Evolutionary conservation across 2,113 vertebrate species (phyloP), one percentile per base, ranked within the genome.

Genomic region (Diadophis punctatus): DNA sequence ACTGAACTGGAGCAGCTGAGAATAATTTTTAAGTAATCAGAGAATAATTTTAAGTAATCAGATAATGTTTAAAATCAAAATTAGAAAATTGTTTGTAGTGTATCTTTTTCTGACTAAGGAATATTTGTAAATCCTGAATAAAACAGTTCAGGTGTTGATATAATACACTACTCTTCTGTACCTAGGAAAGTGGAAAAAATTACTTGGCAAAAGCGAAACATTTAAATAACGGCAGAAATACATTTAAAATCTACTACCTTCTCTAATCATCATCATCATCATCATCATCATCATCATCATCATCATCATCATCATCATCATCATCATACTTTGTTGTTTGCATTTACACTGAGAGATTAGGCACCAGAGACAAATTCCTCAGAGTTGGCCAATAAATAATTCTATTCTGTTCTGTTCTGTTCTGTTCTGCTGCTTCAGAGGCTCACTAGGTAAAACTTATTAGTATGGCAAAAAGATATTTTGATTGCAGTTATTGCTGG

Each of bases 261-360:
- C 25, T 27, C 12, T 60, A 10, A n/a, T n/a, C 30, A 6, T n/a
- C 12, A n/a, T 30, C 7, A 58, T 8, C 0, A 58, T 8, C 0
- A n/a, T n/a, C 30, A 6, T n/a, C 12, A n/a, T 30, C 7, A 58
- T 8, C 0, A n/a, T n/a, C 30, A 6, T n/a, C 12, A n/a, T 30
- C 7, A 58, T 8, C 0, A n/a, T n/a, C 30, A 6, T n/a, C 12
- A n/a, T 30, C 7, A 58, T 8, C 0, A n/a, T n/a, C n/a, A n/a
- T n/a, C n/a, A n/a, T 58, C 8, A 25, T 58, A 58, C 60, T 63
- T 63, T 5, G 27, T 63, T 63, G 27, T n/a, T n/a, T 10, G 25
- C 27, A 60, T 30, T 9, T n/a, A n/a, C 60, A 68, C 1, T 63
- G 56, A 60, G 25, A 60, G 25, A 10, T 63, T n/a, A 68, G 12